These are phyloP conservation scores for Penaeus japonicus DNA, from an alignment of 1,140 invertebrate genomes.

Conservation along the genomic window DNA sequence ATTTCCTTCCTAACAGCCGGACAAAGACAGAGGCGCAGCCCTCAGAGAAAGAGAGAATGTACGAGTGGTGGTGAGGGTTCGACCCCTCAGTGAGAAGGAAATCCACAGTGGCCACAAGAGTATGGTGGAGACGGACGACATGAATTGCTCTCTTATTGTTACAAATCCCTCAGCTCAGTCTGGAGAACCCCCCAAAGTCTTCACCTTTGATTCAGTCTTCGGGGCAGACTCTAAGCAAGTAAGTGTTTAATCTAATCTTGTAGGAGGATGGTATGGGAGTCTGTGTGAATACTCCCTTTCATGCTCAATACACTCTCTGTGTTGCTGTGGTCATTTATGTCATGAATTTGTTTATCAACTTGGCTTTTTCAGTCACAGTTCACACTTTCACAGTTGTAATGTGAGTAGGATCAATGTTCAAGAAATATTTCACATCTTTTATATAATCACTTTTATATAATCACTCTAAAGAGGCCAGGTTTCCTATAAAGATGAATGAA, in stretches of 20 bases:
- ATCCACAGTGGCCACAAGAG: slow-evolving; percentile 73
- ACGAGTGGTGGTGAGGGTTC: slow-evolving; percentile 85
- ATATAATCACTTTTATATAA: too few relatives aligned
- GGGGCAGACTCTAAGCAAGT: slow-evolving; percentile 66
- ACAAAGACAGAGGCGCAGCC: slow-evolving; percentile 36
- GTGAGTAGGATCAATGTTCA: too few relatives aligned
- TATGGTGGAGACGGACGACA: slow-evolving; percentile 77
- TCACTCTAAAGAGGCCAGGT: too few relatives aligned
- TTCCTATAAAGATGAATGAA: too few relatives aligned
- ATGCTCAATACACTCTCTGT: neutral
- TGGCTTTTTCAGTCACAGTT: too few relatives aligned
- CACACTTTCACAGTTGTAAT: too few relatives aligned
- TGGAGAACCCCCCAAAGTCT: slow-evolving; percentile 77
- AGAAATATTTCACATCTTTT: too few relatives aligned
- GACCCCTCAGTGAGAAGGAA: slow-evolving; percentile 86
- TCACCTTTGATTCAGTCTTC: slow-evolving; percentile 74
- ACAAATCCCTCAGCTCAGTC: slow-evolving; percentile 45
- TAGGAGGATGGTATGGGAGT: too few relatives aligned
- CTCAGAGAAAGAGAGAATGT: slow-evolving; percentile 66
- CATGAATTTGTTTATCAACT: too few relatives aligned
- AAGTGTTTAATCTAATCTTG: neutral
- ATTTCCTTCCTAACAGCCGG: slow-evolving; percentile 35
- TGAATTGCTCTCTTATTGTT: slow-evolving; percentile 69
- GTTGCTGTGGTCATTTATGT: too few relatives aligned
- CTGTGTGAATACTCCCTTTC: too few relatives aligned